Evolutionary conservation across 2,888 invertebrate species (phyloP).

Genomic region (Microctonus aethiopoides): DNA sequence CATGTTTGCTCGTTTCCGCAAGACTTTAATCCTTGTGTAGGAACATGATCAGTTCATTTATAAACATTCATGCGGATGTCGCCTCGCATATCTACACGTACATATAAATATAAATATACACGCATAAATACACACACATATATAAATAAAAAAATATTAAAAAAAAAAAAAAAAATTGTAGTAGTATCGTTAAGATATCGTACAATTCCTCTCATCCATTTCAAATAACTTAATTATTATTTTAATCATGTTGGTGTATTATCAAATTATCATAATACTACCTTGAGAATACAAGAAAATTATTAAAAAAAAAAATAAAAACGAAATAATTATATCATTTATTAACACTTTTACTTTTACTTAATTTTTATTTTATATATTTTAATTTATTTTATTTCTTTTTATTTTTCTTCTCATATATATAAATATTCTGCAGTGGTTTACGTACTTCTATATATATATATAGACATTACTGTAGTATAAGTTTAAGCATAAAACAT

Average conservation of each 20-base stretch:
- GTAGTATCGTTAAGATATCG: no score
- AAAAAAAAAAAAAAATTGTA: not conserved
- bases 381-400: not conserved
- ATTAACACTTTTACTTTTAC: not conserved
- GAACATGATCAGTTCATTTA: not conserved
- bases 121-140: not conserved
- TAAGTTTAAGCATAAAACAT: not conserved
- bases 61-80: not conserved
- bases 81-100: not conserved
- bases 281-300: no score
- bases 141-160: no score
- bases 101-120: no score
- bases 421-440: no score
- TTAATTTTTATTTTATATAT: not conserved
- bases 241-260: not conserved
- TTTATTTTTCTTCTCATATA: not conserved
- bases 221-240: not conserved
- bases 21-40: not conserved
- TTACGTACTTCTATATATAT: no score
- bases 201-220: not conserved
- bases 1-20: constrained; percentile 10
- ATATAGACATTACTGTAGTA: no score
- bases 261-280: not conserved
- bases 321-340: no score
- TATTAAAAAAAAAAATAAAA: no score